These are phyloP conservation scores for Lathronympha strigana DNA, from an alignment of 2,888 invertebrate species.

Conservation along the genomic window DNA sequence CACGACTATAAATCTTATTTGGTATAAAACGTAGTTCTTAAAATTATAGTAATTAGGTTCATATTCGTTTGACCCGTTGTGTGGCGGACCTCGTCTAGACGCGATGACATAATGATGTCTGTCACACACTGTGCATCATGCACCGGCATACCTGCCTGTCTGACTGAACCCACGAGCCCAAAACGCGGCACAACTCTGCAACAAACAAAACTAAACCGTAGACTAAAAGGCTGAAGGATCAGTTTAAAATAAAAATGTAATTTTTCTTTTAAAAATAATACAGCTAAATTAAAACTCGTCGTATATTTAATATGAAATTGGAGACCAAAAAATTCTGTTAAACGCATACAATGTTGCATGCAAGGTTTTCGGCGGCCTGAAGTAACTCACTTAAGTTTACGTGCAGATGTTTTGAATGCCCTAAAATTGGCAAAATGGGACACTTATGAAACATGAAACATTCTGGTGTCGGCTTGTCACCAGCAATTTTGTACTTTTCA, in stretches of 20 bases:
- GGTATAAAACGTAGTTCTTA: neutral
- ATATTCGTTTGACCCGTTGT: neutral
- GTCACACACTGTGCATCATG: slow-evolving; percentile 45
- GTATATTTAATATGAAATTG: slow-evolving; percentile 31
- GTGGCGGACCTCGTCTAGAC: slow-evolving; percentile 47
- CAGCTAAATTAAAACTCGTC: slow-evolving; percentile 30
- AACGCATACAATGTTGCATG: slow-evolving; percentile 15
- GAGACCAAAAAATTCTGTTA: slow-evolving; percentile 21
- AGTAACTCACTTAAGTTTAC: neutral
- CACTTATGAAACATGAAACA: too few relatives aligned
- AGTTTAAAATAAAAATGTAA: neutral
- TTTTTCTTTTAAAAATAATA: slow-evolving; percentile 19
- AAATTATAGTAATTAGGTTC: neutral
- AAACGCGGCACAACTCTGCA: neutral
- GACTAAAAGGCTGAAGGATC: neutral
- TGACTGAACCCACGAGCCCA: slow-evolving; percentile 15
- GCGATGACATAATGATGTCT: slow-evolving; percentile 49
- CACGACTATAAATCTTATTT: neutral
- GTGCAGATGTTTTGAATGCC: neutral
- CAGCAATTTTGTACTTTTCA: too few relatives aligned
- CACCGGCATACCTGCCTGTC: slow-evolving; percentile 41
- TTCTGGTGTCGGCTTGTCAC: too few relatives aligned
- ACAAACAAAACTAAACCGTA: slow-evolving; percentile 16
- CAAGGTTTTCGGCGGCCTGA: neutral
- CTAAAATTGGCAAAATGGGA: neutral